Percentiles rank a stretch among this genome's conserved stretches.
phyloP scores from a whole-genome alignment of 2,888 invertebrate genomes.

The Eilema caniola region DNA sequence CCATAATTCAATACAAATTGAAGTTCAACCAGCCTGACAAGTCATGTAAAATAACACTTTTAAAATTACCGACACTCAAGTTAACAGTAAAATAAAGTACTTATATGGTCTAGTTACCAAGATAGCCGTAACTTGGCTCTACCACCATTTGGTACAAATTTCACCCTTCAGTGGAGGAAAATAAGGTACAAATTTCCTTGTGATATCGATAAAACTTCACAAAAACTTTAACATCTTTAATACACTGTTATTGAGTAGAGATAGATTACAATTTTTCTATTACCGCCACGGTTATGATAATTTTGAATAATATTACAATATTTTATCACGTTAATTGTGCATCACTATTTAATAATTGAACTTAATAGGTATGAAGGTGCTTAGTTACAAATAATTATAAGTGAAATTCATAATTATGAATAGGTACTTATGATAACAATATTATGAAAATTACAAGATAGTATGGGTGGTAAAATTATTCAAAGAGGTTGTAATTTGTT shows the following conservation, averaged over 20 bases:
- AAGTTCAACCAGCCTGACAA: background rate
- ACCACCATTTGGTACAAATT: constrained; percentile 21
- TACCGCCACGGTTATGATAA: constrained; percentile 10
- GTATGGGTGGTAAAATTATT: background rate
- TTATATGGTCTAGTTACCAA: constrained; percentile 46
- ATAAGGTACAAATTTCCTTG: constrained; percentile 41
- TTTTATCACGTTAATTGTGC: background rate
- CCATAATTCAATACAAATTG: background rate
- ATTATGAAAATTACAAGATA: constrained; percentile 2
- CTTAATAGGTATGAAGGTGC: background rate
- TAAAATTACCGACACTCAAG: constrained; percentile 19
- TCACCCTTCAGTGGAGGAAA: constrained; percentile 20
- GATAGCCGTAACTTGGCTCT: constrained; percentile 29
- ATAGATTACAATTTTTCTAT: constrained; percentile 17
- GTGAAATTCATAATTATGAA: constrained; percentile 1
- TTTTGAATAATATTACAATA: constrained; percentile 7
- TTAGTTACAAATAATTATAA: background rate
- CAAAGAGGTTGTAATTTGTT: background rate
- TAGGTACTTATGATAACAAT: background rate
- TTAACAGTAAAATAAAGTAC: constrained; percentile 47
- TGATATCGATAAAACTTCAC: background rate
- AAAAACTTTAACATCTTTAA: background rate
- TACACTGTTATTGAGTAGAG: constrained; percentile 38
- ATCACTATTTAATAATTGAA: constrained; percentile 9
- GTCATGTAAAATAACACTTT: background rate